Percentiles rank a stretch among this genome's conserved stretches.
Conservation (phyloP, 2,113 vertebrate species). For the Trochalopteron elliotii region DNA sequence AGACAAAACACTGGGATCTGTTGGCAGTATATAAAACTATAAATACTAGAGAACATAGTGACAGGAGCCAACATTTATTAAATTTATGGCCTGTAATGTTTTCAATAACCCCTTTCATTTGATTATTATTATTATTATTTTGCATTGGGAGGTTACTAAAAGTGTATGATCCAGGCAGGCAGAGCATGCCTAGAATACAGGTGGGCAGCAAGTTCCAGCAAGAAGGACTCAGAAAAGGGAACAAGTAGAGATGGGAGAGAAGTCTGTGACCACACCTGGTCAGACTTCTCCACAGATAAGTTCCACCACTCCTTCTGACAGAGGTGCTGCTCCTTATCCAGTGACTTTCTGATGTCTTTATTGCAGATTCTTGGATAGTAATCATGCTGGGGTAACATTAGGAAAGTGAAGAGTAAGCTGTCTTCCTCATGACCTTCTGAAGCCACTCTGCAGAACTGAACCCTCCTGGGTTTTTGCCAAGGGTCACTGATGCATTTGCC, state of each 20-base stretch:
- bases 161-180: background rate
- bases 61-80: conserved; percentile 58
- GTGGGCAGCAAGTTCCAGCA: background rate
- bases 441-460: background rate
- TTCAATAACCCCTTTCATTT: conserved; percentile 40
- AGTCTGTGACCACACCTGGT: background rate
- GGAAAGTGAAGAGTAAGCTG: background rate
- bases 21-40: conserved; percentile 57
- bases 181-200: background rate
- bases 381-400: background rate
- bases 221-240: background rate
- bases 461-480: background rate
- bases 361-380: background rate
- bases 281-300: background rate
- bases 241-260: background rate
- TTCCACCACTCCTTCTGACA: background rate
- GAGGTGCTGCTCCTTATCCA: background rate
- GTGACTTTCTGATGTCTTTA: background rate
- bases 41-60: conserved; percentile 50
- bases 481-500: background rate
- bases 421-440: background rate
- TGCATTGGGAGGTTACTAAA: background rate
- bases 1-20: conserved; percentile 57
- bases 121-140: conserved; percentile 49
- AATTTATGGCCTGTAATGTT: conserved; percentile 55